These are phyloP conservation scores for Zaprionus nigranus DNA, from an alignment of 1,140 invertebrate genomes.

Conservation along the genomic window DNA sequence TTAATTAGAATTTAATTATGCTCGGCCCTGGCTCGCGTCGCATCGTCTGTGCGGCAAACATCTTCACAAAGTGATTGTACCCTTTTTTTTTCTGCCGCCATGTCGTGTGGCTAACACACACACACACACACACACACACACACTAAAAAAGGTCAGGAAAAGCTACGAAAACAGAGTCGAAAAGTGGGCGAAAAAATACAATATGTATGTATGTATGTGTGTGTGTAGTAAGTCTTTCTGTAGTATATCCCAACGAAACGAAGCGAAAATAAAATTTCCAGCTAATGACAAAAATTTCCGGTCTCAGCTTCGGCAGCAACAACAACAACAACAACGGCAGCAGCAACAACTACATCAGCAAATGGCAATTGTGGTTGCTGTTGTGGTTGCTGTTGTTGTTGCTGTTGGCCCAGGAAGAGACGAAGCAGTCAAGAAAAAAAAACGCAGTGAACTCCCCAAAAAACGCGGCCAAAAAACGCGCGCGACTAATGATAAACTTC, in stretches of 20 bases:
- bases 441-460: not conserved
- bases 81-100: conserved; percentile 9
- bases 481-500: conserved; percentile 48
- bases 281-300: conserved; percentile 78
- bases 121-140: not conserved
- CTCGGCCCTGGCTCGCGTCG: not conserved
- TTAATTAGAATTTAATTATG: conserved; percentile 40
- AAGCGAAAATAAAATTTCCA: conserved; percentile 77
- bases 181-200: conserved; percentile 33
- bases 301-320: conserved; percentile 48
- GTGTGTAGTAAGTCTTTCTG: not conserved
- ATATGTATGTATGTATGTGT: not conserved
- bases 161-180: conserved; percentile 44
- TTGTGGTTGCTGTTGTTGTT: conserved; percentile 2
- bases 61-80: conserved; percentile 27
- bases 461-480: conserved; percentile 45
- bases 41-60: conserved; percentile 20
- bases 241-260: conserved; percentile 55
- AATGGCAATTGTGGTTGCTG: conserved; percentile 42
- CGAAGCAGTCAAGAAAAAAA: conserved; percentile 12
- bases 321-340: conserved; percentile 30
- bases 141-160: conserved; percentile 55
- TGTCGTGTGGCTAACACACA: conserved; percentile 16
- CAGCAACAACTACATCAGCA: conserved; percentile 30
- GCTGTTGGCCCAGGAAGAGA: conserved; percentile 37